These are phyloP conservation scores for Gymnocypris eckloni DNA, from an alignment of 2,797 vertebrate genomes.

Conservation along the genomic window DNA sequence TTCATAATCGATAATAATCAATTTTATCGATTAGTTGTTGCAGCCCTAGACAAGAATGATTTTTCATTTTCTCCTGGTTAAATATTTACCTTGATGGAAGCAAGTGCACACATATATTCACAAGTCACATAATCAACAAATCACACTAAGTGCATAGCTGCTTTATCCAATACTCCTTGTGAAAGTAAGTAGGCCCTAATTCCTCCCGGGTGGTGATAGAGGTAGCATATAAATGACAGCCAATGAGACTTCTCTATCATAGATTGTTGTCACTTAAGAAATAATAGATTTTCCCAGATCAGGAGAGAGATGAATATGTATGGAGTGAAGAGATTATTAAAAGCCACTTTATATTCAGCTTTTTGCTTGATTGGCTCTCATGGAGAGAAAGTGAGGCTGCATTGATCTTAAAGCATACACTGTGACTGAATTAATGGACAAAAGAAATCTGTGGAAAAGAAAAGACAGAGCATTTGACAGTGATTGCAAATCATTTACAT, in stretches of 20 bases:
- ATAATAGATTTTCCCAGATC: constrained; percentile 56
- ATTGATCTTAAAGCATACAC: constrained; percentile 28
- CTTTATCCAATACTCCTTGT: constrained; percentile 40
- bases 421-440: constrained; percentile 16
- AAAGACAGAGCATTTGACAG: neutral
- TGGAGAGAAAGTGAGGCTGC: neutral
- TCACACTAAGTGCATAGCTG: constrained; percentile 53
- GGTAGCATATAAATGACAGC: constrained; percentile 53
- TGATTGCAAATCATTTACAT: constrained; percentile 26
- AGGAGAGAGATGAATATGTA: constrained; percentile 54
- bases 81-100: constrained; percentile 55
- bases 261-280: constrained; percentile 57
- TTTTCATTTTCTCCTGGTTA: constrained; percentile 54
- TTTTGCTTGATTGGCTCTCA: constrained; percentile 41
- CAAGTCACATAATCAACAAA: constrained; percentile 55
- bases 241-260: constrained; percentile 50
- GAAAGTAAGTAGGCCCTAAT: constrained; percentile 55
- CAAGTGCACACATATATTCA: constrained; percentile 50
- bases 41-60: constrained; percentile 47
- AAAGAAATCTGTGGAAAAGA: neutral
- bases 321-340: constrained; percentile 50
- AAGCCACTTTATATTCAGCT: constrained; percentile 49
- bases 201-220: constrained; percentile 44
- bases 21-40: too few relatives aligned
- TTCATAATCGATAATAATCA: too few relatives aligned